Evolutionary conservation across 2,888 invertebrate species (phyloP), one percentile per base, ranked within the genome.

Genomic region (Idaea aversata): DNA sequence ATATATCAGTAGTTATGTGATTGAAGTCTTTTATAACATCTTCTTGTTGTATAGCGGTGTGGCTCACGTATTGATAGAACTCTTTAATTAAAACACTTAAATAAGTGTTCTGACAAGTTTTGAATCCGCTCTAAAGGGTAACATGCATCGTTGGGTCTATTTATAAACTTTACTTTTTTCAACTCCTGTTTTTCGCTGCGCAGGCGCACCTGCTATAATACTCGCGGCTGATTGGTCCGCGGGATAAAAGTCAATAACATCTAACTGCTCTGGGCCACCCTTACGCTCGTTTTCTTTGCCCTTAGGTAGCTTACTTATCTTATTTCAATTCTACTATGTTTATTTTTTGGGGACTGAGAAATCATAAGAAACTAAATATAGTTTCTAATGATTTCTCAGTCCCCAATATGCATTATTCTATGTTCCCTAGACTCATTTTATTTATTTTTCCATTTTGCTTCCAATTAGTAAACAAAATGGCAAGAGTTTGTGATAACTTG

Each of bases 201-300:
- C 78, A 74, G 72, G 77, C 80, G 84, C 91, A 90, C 89, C 91
- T 90, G 89, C 83, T 78, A 67, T 68, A 67, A 66, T 70, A 66
- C 79, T 76, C 69, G 75, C 76, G 71, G 74, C 80, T 80, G 84
- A 91, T 91, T 91, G 92, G 92, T 76, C 77, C 62, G 36, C 68
- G 75, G 74, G 71, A 69, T 74, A 67, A 81, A 77, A 90, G 90
- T 91, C 91, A 91, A 90, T 87, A 91, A 88, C 89, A 86, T 85
- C 84, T 82, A 79, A 78, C 75, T 75, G 72, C 71, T 69, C 71
- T 69, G 80, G 86, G 85, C 88, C 88, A 88, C 88, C 89, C 86
- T 82, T 81, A 76, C 77, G 75, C 77, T 79, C 80, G 83, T 83
- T 81, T 79, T 76, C 80, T 86, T 83, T 78, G 78, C 82, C 85